Base-by-base conservation (phyloP, 2,797 vertebrate species). In the Molossus molossus region DNA sequence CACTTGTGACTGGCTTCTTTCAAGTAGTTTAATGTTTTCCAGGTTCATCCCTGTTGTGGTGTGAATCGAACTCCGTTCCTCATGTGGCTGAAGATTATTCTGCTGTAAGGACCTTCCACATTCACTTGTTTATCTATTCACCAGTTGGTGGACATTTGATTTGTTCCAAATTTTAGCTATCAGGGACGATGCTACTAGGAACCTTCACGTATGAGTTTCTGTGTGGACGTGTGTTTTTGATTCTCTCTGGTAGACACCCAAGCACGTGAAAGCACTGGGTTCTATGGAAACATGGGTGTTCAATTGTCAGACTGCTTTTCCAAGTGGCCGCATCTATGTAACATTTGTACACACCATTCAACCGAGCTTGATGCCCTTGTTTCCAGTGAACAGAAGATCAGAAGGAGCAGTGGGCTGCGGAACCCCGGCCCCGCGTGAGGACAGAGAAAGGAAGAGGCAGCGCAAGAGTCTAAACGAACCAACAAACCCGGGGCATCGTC, bases 71-170 rank as follows among this genome's bases (percentile, higher is more conserved):
- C 2, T 0, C 17, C 8, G 0, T 11, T 53, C 33, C 13, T 7
- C 8, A 50, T 37, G 6, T 1, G 21, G 27, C 0, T 1, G 12
- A 29, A 2, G 0, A 4, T 3, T 0, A 3, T 4, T 25, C 33
- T 29, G 0, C 0, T 0, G 1, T 4, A 3, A 25, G 40, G 21
- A 13, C 0, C 0, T 0, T 15, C 50, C 1, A 0, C 5, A 0
- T 2, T 13, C 21, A 0, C 14, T 9, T 0, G 3, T 5, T 21
- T 29, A 0, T 3, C 72, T 1, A 0, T 18, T 48, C 23, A 9
- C 1, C 27, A 0, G 0, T 1, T 1, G 29, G 6, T 4, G 9
- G 23, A 3, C 23, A 2, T 10, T 23, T 5, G 27, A 23, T 45
- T 23, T 21, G 21, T 20, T 27, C 62, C n/a, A 2, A 0, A 0